Percentiles rank a stretch among this genome's conserved stretches.
Evolutionary conservation across 2,797 vertebrate genomes (phyloP).

Genomic region (Pogonophryne albipinna): DNA sequence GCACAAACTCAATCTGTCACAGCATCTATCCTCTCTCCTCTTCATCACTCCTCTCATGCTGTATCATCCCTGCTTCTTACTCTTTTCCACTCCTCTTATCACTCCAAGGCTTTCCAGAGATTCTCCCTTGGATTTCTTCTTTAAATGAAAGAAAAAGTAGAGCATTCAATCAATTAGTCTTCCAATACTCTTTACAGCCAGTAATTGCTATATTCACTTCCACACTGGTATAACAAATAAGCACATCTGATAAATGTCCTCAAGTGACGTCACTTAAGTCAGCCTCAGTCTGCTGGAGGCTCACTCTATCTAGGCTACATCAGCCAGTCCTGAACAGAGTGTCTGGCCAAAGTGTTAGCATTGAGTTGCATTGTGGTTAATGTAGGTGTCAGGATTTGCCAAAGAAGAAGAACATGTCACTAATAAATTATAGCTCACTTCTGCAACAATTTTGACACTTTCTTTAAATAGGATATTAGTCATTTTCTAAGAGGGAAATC

Average conservation of each 20-base stretch:
- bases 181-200: too few relatives aligned
- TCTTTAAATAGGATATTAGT: too few relatives aligned
- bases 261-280: background rate
- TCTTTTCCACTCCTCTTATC: background rate
- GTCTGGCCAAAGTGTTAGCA: too few relatives aligned
- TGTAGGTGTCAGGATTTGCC: background rate
- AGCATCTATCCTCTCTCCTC: slow-evolving; percentile 7
- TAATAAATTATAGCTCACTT: too few relatives aligned
- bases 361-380: too few relatives aligned
- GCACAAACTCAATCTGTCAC: slow-evolving; percentile 37
- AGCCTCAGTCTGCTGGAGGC: too few relatives aligned
- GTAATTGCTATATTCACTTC: background rate
- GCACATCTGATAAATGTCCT: background rate
- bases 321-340: too few relatives aligned
- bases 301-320: too few relatives aligned
- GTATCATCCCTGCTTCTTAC: slow-evolving; percentile 1
- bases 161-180: background rate
- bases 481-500: too few relatives aligned
- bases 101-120: background rate
- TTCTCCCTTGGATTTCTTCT: background rate
- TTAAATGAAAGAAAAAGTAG: background rate
- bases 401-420: background rate
- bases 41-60: slow-evolving; percentile 8
- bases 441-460: too few relatives aligned
- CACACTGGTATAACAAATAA: background rate